phyloP scores from a whole-genome alignment of 2,888 invertebrate genomes.

The Polyploca ridens region DNA sequence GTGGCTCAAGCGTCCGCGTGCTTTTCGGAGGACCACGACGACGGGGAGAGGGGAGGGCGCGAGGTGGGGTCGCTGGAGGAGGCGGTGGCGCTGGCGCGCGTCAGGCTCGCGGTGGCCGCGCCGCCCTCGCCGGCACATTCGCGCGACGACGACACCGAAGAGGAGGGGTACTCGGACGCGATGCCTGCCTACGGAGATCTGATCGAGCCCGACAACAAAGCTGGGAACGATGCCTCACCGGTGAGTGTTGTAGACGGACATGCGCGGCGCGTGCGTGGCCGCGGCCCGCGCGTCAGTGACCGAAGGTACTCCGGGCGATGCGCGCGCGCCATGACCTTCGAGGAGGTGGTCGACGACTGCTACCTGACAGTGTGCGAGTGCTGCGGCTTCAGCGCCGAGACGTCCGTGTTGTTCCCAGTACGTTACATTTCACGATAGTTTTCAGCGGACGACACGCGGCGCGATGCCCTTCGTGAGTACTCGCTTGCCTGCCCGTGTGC shows the following conservation, averaged over 20 bases:
- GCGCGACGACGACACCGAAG: slow-evolving; percentile 73
- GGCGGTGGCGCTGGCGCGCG: slow-evolving; percentile 79
- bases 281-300: slow-evolving; percentile 55
- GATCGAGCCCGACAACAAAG: slow-evolving; percentile 70
- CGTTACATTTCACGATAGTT: slow-evolving; percentile 80
- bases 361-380: slow-evolving; percentile 82
- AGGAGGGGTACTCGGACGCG: slow-evolving; percentile 75
- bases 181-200: slow-evolving; percentile 84
- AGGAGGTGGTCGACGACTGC: slow-evolving; percentile 77
- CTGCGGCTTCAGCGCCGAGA: slow-evolving; percentile 83
- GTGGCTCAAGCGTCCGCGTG: slow-evolving; percentile 81
- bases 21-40: slow-evolving; percentile 79
- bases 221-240: slow-evolving; percentile 60
- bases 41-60: slow-evolving; percentile 66
- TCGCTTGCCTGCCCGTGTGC: slow-evolving; percentile 61
- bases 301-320: slow-evolving; percentile 68
- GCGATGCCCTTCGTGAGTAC: slow-evolving; percentile 82
- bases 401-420: slow-evolving; percentile 78
- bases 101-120: slow-evolving; percentile 70
- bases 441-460: slow-evolving; percentile 64
- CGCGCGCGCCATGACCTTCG: slow-evolving; percentile 84
- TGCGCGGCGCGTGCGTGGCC: slow-evolving; percentile 34
- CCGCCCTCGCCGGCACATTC: slow-evolving; percentile 69
- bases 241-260: slow-evolving; percentile 54
- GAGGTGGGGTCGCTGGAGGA: slow-evolving; percentile 82